Percentiles rank a stretch among this genome's conserved stretches.
phyloP scores from a whole-genome alignment of 2,888 invertebrate species.

The Plagodis pulveraria region DNA sequence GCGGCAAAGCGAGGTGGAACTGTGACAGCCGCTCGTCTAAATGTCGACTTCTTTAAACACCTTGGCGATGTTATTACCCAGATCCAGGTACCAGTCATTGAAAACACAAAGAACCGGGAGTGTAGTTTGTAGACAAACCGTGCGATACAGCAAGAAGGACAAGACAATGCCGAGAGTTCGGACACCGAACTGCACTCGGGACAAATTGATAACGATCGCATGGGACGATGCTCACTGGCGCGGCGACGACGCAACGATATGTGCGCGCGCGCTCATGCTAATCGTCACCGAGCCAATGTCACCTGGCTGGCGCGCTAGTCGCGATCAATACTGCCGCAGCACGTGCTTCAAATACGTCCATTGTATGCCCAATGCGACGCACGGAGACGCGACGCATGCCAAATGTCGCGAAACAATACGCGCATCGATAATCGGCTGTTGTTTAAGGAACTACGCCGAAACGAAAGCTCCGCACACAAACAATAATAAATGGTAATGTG shows the following conservation, averaged over 20 bases:
- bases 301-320: constrained; percentile 57
- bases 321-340: constrained; percentile 75
- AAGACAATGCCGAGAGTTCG: constrained; percentile 70
- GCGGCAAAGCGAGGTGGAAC: constrained; percentile 47
- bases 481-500: constrained; percentile 67
- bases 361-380: constrained; percentile 75
- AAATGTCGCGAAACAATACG: constrained; percentile 75
- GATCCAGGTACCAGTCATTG: constrained; percentile 61
- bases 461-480: constrained; percentile 65
- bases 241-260: constrained; percentile 4
- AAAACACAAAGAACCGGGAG: constrained; percentile 64
- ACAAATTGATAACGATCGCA: constrained; percentile 78
- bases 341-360: constrained; percentile 76
- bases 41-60: constrained; percentile 74
- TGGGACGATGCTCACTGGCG: constrained; percentile 17
- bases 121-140: constrained; percentile 61
- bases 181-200: constrained; percentile 55
- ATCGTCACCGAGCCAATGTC: constrained; percentile 70
- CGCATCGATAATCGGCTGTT: constrained; percentile 72
- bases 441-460: constrained; percentile 65
- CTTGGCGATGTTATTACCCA: constrained; percentile 72
- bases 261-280: constrained; percentile 66
- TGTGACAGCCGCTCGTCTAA: constrained; percentile 58
- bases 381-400: constrained; percentile 72
- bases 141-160: constrained; percentile 62